phyloP scores from a whole-genome alignment of 2,113 vertebrate genomes.

The Notarius lentiginosus region DNA sequence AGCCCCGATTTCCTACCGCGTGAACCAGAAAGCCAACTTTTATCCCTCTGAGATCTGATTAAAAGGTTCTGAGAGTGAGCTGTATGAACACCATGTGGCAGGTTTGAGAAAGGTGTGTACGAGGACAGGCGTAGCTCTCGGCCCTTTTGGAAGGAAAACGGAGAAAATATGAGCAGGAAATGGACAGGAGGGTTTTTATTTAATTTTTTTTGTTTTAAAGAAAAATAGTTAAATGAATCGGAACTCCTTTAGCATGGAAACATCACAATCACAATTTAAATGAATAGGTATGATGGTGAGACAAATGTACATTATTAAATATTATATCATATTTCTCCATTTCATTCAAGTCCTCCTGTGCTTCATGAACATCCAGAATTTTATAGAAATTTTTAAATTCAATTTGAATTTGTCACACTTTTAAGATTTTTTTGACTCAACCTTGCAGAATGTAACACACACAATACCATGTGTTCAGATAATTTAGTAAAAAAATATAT shows the following conservation, averaged over 20 bases:
- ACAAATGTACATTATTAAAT: neutral
- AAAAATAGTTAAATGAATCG: neutral
- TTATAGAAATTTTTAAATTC: too few species aligned
- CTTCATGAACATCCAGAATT: too few species aligned
- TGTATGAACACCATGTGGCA: neutral
- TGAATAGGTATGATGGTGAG: neutral
- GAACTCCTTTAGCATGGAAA: neutral
- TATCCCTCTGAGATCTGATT: conserved; percentile 4
- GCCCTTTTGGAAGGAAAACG: neutral
- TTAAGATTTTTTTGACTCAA: too few species aligned
- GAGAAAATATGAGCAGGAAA: neutral
- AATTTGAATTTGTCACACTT: too few species aligned
- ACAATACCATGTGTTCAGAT: neutral
- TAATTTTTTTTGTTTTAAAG: too few species aligned
- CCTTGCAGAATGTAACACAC: neutral
- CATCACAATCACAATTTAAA: neutral
- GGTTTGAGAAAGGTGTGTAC: neutral
- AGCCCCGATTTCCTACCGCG: neutral
- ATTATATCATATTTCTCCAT: neutral
- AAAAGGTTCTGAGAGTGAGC: neutral
- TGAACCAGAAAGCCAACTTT: neutral
- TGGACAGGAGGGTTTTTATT: neutral
- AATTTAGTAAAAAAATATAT: neutral
- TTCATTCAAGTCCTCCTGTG: too few species aligned
- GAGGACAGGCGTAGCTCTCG: neutral